These are phyloP conservation scores for Pseudorhombus dupliciocellatus DNA, from an alignment of 2,113 vertebrate species.

Conservation along the genomic window DNA sequence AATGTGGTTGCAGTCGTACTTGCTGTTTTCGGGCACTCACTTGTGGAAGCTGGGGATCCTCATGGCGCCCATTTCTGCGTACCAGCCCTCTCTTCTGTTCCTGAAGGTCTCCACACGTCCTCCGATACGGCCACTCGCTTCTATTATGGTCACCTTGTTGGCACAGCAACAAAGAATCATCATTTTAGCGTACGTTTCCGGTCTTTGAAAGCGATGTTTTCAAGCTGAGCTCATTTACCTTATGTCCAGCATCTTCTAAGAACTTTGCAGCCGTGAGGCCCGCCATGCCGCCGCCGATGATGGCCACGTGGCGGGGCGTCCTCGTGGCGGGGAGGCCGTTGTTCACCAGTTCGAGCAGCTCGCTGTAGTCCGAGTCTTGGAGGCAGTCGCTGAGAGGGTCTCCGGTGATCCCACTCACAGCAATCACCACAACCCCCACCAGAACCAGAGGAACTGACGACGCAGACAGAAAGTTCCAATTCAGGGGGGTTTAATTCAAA, in stretches of 20 bases:
- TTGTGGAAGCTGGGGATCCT: conserved; percentile 85
- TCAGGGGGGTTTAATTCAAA: neutral
- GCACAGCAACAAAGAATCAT: neutral
- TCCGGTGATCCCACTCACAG: conserved; percentile 42
- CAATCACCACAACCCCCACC: conserved; percentile 59
- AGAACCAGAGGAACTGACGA: conserved; percentile 68
- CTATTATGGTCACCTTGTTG: conserved; percentile 85
- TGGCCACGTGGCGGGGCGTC: conserved; percentile 73
- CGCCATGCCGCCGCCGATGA: conserved; percentile 85
- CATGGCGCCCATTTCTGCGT: conserved; percentile 87
- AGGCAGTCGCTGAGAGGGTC: conserved; percentile 82
- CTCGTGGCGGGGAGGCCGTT: conserved; percentile 78
- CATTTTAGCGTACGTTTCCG: too few relatives aligned
- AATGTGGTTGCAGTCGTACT: too few relatives aligned
- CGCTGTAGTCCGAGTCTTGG: conserved; percentile 82
- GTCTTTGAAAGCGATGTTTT: too few relatives aligned
- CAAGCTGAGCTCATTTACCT: conserved; percentile 68
- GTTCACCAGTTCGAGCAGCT: conserved; percentile 78
- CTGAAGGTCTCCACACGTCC: conserved; percentile 86
- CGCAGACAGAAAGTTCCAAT: neutral
- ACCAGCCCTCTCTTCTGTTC: conserved; percentile 82
- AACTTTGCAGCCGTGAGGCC: conserved; percentile 86
- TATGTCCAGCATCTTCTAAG: conserved; percentile 84
- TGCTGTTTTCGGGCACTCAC: too few relatives aligned
- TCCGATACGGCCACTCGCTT: conserved; percentile 81